Evolutionary conservation across 1,140 invertebrate species (phyloP).

Genomic region (Aphaenogaster rudis): DNA sequence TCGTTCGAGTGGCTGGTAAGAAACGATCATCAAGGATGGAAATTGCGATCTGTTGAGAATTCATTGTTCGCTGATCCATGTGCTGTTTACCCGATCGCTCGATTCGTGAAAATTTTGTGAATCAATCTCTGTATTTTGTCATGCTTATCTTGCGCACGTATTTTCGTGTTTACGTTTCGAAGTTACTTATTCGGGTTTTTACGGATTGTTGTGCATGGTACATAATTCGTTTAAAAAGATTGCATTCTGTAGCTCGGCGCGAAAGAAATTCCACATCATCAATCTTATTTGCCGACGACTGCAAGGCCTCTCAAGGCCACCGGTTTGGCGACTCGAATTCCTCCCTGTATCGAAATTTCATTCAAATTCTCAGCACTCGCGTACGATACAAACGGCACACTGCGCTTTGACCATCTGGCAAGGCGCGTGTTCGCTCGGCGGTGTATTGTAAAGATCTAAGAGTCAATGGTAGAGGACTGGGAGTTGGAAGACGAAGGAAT

Average conservation of each 20-base stretch:
- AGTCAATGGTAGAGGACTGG: neutral
- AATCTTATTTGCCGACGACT: conserved; percentile 51
- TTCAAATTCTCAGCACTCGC: conserved; percentile 66
- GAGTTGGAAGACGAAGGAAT: conserved; percentile 37
- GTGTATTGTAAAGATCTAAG: conserved; percentile 41
- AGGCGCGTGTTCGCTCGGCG: conserved; percentile 32
- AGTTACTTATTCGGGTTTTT: conserved; percentile 15
- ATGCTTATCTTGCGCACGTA: neutral
- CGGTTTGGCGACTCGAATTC: conserved; percentile 54
- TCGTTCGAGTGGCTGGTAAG: neutral
- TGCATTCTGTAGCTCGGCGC: conserved; percentile 15
- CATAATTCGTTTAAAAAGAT: neutral
- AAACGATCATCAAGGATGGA: neutral
- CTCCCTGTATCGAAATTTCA: conserved; percentile 66
- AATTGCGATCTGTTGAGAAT: conserved; percentile 17
- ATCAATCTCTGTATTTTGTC: neutral
- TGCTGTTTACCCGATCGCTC: neutral
- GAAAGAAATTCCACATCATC: conserved; percentile 30
- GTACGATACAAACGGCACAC: conserved; percentile 7
- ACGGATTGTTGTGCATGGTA: neutral
- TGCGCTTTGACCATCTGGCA: conserved; percentile 54
- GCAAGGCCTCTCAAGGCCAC: conserved; percentile 45
- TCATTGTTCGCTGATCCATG: neutral
- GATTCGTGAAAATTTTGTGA: neutral
- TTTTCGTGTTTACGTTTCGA: neutral